Evolutionary conservation across 2,113 vertebrate genomes (phyloP).

Genomic region (Microtus oregoni): DNA sequence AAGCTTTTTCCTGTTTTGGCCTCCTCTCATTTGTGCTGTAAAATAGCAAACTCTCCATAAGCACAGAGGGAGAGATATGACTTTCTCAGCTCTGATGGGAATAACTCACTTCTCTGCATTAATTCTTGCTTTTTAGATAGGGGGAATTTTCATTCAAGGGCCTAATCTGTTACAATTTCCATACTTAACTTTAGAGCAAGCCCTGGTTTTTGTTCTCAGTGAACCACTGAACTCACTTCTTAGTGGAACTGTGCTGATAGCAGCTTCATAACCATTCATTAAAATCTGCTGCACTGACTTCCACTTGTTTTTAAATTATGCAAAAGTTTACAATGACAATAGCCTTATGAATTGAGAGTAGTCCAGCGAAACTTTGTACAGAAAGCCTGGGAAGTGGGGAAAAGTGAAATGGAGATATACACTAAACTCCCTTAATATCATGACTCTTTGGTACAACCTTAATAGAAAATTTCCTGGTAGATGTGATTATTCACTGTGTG

Average conservation of each 20-base stretch:
- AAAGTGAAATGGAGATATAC: background rate
- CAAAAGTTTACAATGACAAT: background rate
- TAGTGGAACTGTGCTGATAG: background rate
- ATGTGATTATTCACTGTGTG: background rate
- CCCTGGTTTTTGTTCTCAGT: background rate
- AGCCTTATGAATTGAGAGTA: background rate
- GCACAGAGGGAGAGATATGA: background rate
- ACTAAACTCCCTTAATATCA: background rate
- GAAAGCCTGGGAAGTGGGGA: background rate
- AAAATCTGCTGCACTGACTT: background rate
- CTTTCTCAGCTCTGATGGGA: slow-evolving; percentile 1
- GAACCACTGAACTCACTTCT: background rate
- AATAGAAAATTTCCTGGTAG: background rate
- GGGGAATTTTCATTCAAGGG: slow-evolving; percentile 17
- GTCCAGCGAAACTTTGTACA: background rate
- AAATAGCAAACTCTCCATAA: background rate
- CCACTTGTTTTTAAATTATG: background rate
- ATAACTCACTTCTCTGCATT: background rate
- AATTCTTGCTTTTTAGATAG: slow-evolving; percentile 27
- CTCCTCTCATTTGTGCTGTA: background rate
- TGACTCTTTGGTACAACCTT: background rate
- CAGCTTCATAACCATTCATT: slow-evolving; percentile 35
- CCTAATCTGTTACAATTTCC: background rate
- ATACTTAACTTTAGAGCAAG: slow-evolving; percentile 35
- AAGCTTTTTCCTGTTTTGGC: background rate